Conservation (phyloP, 2,888 invertebrate species). For the Isotomurus palustris region DNA sequence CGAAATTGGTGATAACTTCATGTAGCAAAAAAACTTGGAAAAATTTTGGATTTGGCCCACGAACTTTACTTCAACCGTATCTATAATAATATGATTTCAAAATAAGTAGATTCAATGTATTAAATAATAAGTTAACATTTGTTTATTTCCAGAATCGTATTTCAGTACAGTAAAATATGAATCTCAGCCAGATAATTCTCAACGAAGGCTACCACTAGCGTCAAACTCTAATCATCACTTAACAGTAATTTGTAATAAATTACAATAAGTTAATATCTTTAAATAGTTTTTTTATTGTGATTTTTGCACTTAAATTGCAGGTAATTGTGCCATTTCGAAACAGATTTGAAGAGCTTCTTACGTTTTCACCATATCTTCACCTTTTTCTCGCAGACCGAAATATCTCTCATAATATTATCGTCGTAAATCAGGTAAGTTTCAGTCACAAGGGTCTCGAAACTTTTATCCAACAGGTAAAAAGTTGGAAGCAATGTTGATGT, state of each 20-base stretch:
- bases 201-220: too few relatives aligned
- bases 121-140: too few relatives aligned
- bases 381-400: conserved; percentile 73
- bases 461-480: conserved; percentile 3
- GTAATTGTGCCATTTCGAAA: conserved; percentile 93
- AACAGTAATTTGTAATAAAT: background rate
- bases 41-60: too few relatives aligned
- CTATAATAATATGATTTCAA: too few relatives aligned
- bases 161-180: too few relatives aligned
- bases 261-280: background rate
- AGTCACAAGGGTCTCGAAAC: too few relatives aligned
- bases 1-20: background rate
- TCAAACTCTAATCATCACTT: too few relatives aligned
- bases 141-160: too few relatives aligned
- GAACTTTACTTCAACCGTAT: too few relatives aligned
- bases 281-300: background rate
- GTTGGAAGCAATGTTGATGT: conserved; percentile 15
- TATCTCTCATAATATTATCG: conserved; percentile 75
- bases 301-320: conserved; percentile 59
- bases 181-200: too few relatives aligned
- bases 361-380: conserved; percentile 86
- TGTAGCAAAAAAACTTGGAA: background rate
- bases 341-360: conserved; percentile 89
- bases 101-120: too few relatives aligned
- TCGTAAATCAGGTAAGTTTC: conserved; percentile 80